Base-by-base conservation (phyloP, 2,888 invertebrate genomes). In the Stictocephala bisonia region DNA sequence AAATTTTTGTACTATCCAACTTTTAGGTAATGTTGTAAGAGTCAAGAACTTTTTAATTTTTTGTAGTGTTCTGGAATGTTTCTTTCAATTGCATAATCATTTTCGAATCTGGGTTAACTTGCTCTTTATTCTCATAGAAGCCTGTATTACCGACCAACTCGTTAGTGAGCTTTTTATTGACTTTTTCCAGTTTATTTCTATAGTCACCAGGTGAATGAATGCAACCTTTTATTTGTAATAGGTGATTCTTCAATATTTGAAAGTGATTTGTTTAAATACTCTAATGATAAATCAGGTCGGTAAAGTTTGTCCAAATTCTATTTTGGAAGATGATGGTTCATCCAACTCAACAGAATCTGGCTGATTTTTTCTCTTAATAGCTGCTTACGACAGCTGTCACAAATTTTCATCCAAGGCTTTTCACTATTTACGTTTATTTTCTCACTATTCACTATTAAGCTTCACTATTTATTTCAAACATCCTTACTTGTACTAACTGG, bases 1-100 rank as follows among this genome's bases (percentile, higher is more conserved):
- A 29, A 50, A 29, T 50, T 66, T 50, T 60, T 53, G 44, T n/a
- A 51, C 18, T 9, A 60, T 50, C 66, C 70, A 74, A 72, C 72
- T 72, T n/a, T 41, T 64, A 64, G 41, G 64, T 40, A 41, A 41
- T 64, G 44, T 35, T 35, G 35, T 64, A n/a, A 64, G 41, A 4
- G 31, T 64, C n/a, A 41, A 41, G 24, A 64, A 22, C 41, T 64
- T 40, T 60, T 31, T n/a, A 3, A 15, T n/a, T 60, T 60, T 60
- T 60, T 31, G 53, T 60, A 35, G 60, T 60, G 3, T 60, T 60
- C 22, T 60, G 35, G 35, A 60, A 60, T 60, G n/a, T 60, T 60
- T 60, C 60, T 31, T 60, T 60, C 35, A 60, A 15, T 60, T 60
- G 60, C 11, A 24, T 15, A 60, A 60, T 60, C 40, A 60, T 60